Base-by-base conservation (phyloP, 2,113 vertebrate species). In the Daboia siamensis region DNA sequence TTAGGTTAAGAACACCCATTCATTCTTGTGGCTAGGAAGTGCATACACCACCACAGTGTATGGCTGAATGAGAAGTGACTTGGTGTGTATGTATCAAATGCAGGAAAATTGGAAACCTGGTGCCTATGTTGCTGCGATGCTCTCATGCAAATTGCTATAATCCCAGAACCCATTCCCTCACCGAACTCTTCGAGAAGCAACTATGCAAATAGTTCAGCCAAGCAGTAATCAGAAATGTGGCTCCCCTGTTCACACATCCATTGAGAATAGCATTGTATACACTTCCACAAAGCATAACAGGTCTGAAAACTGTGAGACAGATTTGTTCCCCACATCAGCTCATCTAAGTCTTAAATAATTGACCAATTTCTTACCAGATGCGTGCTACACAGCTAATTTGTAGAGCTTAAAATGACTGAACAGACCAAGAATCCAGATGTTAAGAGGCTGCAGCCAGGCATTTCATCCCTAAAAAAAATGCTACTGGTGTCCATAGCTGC, bases 261-360 rank as follows among this genome's bases (percentile, higher is more conserved):
- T 21, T 24, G 88, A 85, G 88, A 90, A 93, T 74, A 52, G 59
- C 21, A 54, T 52, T 64, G 88, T 51, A n/a, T 24, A 24, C 1
- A 84, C 87, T 89, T n/a, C 55, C 80, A 52, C 57, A 15, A 24
- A 93, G 39, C 92, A 44, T 64, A 93, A 86, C 56, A 90, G 74
- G 88, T 61, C 69, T 93, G 80, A 86, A 93, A 93, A 92, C 87
- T 84, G 80, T 57, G 51, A 86, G 92, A 86, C 92, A 93, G 88
- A 90, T 93, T 93, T 93, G 80, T 80, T 93, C 56, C 80, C 61
- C 52, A 86, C 92, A 90, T 86, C 80, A 90, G 80, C 92, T 90
- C 89, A 93, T 93, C 92, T 93, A 90, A 93, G 88, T 85, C 74
- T 93, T 90, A 86, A 93, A 93, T 93, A 93, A 93, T 93, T 93